Percentiles rank a stretch among this genome's conserved stretches.
Conservation (phyloP, 2,797 vertebrate genomes). For the Limnodromus scolopaceus region DNA sequence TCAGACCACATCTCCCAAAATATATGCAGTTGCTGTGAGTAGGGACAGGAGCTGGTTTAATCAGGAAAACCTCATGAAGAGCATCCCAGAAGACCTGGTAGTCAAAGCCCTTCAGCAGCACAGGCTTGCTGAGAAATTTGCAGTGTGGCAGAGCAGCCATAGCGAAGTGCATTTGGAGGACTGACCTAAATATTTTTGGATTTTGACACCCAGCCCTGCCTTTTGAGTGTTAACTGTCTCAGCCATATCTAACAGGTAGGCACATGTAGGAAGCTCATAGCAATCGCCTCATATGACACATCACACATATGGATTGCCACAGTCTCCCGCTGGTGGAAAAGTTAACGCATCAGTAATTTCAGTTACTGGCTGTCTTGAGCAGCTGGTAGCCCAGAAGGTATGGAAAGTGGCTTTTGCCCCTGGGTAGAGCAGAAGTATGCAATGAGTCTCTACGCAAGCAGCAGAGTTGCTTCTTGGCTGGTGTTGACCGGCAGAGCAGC, state of each 20-base stretch:
- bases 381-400: background rate
- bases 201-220: background rate
- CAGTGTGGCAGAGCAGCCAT: background rate
- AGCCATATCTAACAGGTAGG: background rate
- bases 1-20: background rate
- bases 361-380: background rate
- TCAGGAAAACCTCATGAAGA: background rate
- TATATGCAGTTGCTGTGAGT: background rate
- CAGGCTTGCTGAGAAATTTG: fast-evolving
- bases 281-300: background rate
- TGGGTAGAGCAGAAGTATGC: background rate
- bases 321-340: background rate
- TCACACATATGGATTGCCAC: background rate
- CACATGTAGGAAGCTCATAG: background rate
- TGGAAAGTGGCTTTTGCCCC: background rate
- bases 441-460: background rate
- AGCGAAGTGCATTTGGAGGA: background rate
- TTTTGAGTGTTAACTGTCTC: background rate
- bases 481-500: background rate
- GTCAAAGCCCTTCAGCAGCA: background rate
- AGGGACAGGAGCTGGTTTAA: background rate
- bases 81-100: background rate
- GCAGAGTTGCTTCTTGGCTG: background rate
- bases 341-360: background rate
- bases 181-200: background rate